phyloP scores from a whole-genome alignment of 2,888 invertebrate genomes.

The Alviniconcha strummeri region DNA sequence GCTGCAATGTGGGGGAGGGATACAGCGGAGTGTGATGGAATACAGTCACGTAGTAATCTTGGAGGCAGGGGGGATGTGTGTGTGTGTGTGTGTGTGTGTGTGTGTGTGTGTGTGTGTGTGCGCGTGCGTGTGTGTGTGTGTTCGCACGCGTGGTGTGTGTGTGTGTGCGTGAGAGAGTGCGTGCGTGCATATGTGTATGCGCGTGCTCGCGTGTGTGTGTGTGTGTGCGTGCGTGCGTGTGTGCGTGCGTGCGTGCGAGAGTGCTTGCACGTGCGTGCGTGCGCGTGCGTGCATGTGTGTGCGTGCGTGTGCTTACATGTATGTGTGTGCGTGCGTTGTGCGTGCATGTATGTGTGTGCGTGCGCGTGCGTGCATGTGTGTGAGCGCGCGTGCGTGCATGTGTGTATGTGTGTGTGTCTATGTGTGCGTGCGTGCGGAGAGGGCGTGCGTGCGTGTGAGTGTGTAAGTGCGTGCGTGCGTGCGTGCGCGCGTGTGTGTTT shows the following conservation, averaged over 20 bases:
- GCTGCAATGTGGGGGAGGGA: too few relatives aligned
- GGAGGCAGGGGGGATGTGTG: too few relatives aligned
- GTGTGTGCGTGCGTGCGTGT: constrained; percentile 6
- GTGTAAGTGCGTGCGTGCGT: too few relatives aligned
- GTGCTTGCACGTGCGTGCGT: constrained; percentile 2
- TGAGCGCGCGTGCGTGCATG: too few relatives aligned
- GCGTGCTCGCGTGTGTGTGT: background rate
- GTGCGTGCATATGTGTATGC: background rate
- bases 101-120: too few relatives aligned
- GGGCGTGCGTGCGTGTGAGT: too few relatives aligned
- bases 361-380: background rate
- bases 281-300: background rate
- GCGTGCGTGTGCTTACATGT: background rate
- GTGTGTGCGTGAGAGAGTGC: background rate
- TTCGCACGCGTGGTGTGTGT: background rate
- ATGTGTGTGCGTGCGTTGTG: background rate
- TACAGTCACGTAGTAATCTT: too few relatives aligned
- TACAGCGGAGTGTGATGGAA: too few relatives aligned
- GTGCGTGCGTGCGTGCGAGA: background rate
- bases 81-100: too few relatives aligned
- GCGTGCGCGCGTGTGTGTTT: too few relatives aligned
- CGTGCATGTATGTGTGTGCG: background rate
- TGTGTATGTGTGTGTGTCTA: too few relatives aligned
- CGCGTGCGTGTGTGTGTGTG: background rate
- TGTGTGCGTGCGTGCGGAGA: too few relatives aligned